Base-by-base conservation (phyloP, 2,113 vertebrate species). In the Otis tarda region DNA sequence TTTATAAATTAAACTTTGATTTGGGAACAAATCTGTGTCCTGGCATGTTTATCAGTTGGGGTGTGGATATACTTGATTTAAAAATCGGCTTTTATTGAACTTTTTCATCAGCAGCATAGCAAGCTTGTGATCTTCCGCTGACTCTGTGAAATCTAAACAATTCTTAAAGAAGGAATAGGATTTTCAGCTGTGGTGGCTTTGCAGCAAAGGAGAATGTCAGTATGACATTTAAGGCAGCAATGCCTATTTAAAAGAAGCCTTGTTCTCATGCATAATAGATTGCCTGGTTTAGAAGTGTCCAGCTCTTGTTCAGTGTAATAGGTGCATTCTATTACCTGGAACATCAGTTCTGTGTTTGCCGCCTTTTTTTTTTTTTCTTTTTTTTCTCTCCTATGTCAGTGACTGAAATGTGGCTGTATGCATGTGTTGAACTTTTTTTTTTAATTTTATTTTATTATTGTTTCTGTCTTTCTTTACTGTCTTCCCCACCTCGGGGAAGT, bases 1-100 rank as follows among this genome's bases (percentile, higher is more conserved):
- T 93, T 91, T 69, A 24, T 75, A 56, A 93, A 91, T 92, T 92
- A 93, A 94, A 94, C 77, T 83, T 87, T 74, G 52, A 52, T 94
- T 92, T 93, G 87, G 69, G 93, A 94, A 70, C 68, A 63, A 55
- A 70, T 74, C 60, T 82, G 86, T 87, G 71, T 94, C 68, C 30
- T 94, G 91, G 90, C 1, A 56, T 89, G 63, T 96, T 91, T 94
- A 67, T 89, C 77, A 43, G 30, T 84, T 89, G 81, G 43, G 23
- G 27, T 43, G 61, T 70, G 94, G 56, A 52, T 55, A 7, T 63
- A 52, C 22, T 52, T 39, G 41, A 21, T 67, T 25, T 41, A 12
- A 63, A 60, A 86, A n/a, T 21, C 33, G 88, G 9, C 75, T 89
- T 83, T 63, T 80, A 11, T n/a, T 57, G 52, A 39, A 1, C 22